Percentiles rank a stretch among this genome's conserved stretches.
phyloP scores from a whole-genome alignment of 2,113 vertebrate species.

The Oenanthe oenanthe region DNA sequence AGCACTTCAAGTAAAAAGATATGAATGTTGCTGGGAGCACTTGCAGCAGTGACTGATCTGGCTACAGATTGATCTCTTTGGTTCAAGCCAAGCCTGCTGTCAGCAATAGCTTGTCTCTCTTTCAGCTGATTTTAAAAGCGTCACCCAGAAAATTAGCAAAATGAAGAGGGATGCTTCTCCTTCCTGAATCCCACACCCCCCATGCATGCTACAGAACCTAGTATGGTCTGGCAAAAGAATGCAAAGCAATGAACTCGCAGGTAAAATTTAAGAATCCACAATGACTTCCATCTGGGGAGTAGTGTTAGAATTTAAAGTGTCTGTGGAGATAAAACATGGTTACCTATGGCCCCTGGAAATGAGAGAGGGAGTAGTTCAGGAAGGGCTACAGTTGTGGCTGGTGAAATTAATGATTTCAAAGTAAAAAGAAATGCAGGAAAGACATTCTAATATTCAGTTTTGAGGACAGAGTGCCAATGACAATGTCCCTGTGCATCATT shows the following conservation, averaged over 20 bases:
- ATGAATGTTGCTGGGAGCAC: neutral
- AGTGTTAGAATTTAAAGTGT: neutral
- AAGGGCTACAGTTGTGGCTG: neutral
- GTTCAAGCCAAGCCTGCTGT: constrained; percentile 11
- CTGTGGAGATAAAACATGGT: neutral
- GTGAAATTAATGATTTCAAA: neutral
- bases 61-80: constrained; percentile 5
- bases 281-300: neutral
- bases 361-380: neutral
- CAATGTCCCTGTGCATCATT: neutral
- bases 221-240: neutral
- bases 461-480: neutral
- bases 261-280: neutral
- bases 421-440: neutral
- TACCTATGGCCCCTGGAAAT: neutral
- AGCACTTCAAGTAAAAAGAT: constrained; percentile 22
- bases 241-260: neutral
- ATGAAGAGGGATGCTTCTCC: neutral
- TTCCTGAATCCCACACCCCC: neutral
- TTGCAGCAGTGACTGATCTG: neutral
- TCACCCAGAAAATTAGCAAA: constrained; percentile 10
- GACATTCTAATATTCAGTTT: neutral
- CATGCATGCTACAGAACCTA: neutral
- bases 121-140: constrained; percentile 5
- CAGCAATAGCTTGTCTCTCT: neutral